These are phyloP conservation scores for Calameuta filiformis DNA, from an alignment of 2,888 invertebrate genomes.

Conservation along the genomic window DNA sequence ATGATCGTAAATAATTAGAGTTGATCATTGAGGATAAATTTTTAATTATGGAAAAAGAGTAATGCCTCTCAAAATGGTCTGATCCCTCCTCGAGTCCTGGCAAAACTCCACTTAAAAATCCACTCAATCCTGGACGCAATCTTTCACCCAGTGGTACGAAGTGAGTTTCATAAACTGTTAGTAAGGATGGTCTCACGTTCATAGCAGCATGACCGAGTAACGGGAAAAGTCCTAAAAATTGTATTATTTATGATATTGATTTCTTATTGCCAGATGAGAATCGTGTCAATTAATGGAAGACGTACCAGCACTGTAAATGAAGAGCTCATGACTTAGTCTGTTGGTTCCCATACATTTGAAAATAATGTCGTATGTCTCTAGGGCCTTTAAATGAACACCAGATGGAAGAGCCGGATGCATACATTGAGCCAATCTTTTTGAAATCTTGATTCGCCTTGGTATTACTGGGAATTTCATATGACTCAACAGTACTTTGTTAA, in stretches of 20 bases:
- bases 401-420: conserved; percentile 92
- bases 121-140: conserved; percentile 83
- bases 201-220: conserved; percentile 88
- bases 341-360: conserved; percentile 89
- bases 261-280: neutral
- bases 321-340: conserved; percentile 82
- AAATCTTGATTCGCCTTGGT: conserved; percentile 87
- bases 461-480: conserved; percentile 87
- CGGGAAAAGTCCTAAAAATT: conserved; percentile 82
- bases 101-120: conserved; percentile 87
- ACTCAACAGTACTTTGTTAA: conserved; percentile 86
- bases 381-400: conserved; percentile 90
- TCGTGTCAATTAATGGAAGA: neutral
- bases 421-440: conserved; percentile 92
- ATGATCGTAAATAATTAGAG: neutral
- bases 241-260: neutral
- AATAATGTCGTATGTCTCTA: conserved; percentile 92
- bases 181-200: conserved; percentile 85
- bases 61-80: conserved; percentile 81
- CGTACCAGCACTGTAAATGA: conserved; percentile 81
- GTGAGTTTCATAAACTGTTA: conserved; percentile 88
- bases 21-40: neutral
- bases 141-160: conserved; percentile 84
- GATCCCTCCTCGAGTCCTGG: conserved; percentile 90
- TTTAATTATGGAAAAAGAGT: neutral